These are phyloP conservation scores for Macrocentrus cingulum DNA, from an alignment of 1,140 invertebrate species.

Conservation along the genomic window DNA sequence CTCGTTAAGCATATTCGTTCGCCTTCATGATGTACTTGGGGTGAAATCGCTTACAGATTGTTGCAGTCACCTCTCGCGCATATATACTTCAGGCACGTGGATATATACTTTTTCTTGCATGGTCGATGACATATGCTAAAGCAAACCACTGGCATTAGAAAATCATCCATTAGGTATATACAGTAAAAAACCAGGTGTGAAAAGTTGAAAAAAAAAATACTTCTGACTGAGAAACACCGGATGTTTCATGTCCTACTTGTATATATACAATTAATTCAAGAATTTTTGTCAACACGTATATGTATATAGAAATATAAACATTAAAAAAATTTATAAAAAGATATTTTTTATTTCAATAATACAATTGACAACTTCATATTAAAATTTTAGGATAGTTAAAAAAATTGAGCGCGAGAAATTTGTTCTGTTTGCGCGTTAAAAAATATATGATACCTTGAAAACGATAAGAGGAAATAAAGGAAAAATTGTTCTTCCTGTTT, in stretches of 20 bases:
- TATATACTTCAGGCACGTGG: conserved; percentile 7
- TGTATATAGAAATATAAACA: too few species aligned
- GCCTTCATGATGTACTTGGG: conserved; percentile 9
- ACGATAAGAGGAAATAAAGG: not conserved
- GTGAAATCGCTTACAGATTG: conserved; percentile 16
- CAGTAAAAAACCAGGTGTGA: not conserved
- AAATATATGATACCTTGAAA: not conserved
- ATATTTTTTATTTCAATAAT: too few species aligned
- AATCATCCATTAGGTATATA: not conserved
- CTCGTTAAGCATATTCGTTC: conserved; percentile 10
- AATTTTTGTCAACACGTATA: too few species aligned
- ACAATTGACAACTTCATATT: too few species aligned
- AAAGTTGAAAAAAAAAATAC: too few species aligned
- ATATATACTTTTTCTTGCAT: not conserved
- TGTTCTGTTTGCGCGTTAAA: not conserved
- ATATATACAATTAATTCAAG: too few species aligned
- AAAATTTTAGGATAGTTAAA: too few species aligned
- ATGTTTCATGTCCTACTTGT: too few species aligned
- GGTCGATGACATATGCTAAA: not conserved
- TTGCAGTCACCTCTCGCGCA: not conserved
- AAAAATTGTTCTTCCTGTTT: not conserved
- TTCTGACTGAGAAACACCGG: too few species aligned
- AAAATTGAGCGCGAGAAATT: not conserved
- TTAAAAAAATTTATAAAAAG: too few species aligned
- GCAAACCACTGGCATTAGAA: not conserved